Conservation (phyloP, 1,140 invertebrate genomes). For the Drosophila ohnishii region DNA sequence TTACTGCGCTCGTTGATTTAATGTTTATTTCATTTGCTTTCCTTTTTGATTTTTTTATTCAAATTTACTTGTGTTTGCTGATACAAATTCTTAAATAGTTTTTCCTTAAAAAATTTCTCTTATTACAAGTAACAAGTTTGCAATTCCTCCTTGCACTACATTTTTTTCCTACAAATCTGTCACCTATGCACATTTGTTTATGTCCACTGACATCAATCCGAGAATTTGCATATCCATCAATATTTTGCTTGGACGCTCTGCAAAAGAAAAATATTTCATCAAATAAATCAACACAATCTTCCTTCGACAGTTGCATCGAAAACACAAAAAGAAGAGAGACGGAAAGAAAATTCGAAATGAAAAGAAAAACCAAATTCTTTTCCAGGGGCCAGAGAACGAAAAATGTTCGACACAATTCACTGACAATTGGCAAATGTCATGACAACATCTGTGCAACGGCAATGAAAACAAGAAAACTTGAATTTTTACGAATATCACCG, state of each 20-base stretch:
- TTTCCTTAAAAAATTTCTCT: not conserved
- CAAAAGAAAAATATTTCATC: constrained; percentile 34
- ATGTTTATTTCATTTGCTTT: too few relatives aligned
- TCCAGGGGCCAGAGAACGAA: constrained; percentile 20
- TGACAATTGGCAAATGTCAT: constrained; percentile 58
- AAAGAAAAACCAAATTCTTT: constrained; percentile 37
- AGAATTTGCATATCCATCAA: constrained; percentile 50
- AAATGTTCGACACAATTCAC: constrained; percentile 51
- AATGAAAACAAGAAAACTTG: constrained; percentile 23
- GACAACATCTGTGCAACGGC: constrained; percentile 48
- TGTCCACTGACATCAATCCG: constrained; percentile 40
- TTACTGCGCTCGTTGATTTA: too few relatives aligned
- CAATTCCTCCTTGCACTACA: not conserved
- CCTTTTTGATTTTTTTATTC: not conserved
- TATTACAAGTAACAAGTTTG: not conserved
- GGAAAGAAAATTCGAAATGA: constrained; percentile 21
- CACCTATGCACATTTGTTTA: constrained; percentile 45
- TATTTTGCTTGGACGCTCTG: constrained; percentile 36
- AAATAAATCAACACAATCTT: constrained; percentile 64
- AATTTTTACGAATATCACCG: constrained; percentile 1
- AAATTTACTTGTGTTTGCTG: not conserved
- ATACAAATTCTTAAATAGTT: not conserved
- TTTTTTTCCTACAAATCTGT: constrained; percentile 12
- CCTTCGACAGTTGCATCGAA: constrained; percentile 55
- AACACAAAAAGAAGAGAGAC: constrained; percentile 1